Percentiles rank a stretch among this genome's conserved stretches.
Evolutionary conservation across 2,113 vertebrate species (phyloP).

Genomic region (Peromyscus maniculatus): DNA sequence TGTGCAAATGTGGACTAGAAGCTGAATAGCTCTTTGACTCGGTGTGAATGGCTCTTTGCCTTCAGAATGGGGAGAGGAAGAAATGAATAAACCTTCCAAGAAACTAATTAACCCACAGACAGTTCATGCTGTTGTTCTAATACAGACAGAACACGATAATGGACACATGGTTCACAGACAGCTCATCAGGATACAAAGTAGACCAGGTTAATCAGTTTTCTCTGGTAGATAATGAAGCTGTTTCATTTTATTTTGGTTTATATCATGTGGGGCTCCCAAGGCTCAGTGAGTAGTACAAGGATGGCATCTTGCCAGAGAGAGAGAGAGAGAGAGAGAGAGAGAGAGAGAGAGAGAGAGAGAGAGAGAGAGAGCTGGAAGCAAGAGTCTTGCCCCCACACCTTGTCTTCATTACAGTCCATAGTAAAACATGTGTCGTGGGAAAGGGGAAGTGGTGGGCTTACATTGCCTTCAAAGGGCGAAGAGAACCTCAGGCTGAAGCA

Average conservation of each 20-base stretch:
- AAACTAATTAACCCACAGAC: constrained; percentile 62
- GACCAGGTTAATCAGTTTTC: constrained; percentile 53
- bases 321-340: no score
- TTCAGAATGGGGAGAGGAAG: constrained; percentile 44
- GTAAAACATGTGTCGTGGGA: not conserved
- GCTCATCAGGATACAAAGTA: not conserved
- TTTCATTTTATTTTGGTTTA: constrained; percentile 63
- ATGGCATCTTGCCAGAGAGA: not conserved
- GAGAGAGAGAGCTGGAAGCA: not conserved
- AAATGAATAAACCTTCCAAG: constrained; percentile 60
- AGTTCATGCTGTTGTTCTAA: not conserved
- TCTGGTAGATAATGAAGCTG: constrained; percentile 35
- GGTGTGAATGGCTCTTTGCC: constrained; percentile 17
- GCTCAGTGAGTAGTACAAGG: not conserved
- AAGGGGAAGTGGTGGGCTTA: not conserved
- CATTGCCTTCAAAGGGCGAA: not conserved
- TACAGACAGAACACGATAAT: not conserved
- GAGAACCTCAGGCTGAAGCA: not conserved
- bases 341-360: not conserved
- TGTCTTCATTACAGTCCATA: not conserved
- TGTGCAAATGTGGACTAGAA: not conserved
- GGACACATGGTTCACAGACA: constrained; percentile 45
- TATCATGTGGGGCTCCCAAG: not conserved
- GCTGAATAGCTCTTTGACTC: constrained; percentile 32
- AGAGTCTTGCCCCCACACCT: not conserved